Evolutionary conservation across 2,888 invertebrate species (phyloP).

Genomic region (Carabus problematicus): DNA sequence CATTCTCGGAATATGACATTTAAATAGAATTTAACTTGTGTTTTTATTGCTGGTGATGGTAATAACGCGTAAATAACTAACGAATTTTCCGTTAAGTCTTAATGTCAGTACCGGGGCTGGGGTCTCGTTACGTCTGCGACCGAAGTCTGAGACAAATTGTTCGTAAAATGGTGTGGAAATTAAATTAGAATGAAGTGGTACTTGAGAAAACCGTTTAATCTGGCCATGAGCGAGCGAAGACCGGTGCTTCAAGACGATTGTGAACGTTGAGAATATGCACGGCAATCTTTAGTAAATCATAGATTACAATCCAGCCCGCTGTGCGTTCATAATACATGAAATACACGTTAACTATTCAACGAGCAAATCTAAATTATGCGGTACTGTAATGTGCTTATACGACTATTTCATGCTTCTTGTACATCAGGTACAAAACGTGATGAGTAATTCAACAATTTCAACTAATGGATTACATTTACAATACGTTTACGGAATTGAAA

Average conservation of each 20-base stretch:
- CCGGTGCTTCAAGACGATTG: neutral
- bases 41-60: slow-evolving; percentile 2
- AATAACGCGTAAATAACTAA: slow-evolving; percentile 13
- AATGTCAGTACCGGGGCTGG: neutral
- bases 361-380: neutral
- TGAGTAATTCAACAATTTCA: neutral
- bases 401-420: neutral
- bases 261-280: slow-evolving; percentile 21
- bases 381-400: neutral
- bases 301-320: slow-evolving; percentile 10
- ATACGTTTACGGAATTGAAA: too few relatives aligned
- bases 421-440: too few relatives aligned
- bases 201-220: slow-evolving; percentile 25
- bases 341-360: neutral
- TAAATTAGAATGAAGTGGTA: slow-evolving; percentile 28
- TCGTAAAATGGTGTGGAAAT: slow-evolving; percentile 31
- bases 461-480: too few relatives aligned
- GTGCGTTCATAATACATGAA: slow-evolving; percentile 8
- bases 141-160: slow-evolving; percentile 22
- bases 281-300: slow-evolving; percentile 1
- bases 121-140: neutral
- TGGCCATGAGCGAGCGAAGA: neutral
- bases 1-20: slow-evolving; percentile 17
- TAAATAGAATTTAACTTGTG: neutral
- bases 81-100: slow-evolving; percentile 11